These are phyloP conservation scores for Alexandromys fortis DNA, from an alignment of 2,113 vertebrate species.

Conservation along the genomic window DNA sequence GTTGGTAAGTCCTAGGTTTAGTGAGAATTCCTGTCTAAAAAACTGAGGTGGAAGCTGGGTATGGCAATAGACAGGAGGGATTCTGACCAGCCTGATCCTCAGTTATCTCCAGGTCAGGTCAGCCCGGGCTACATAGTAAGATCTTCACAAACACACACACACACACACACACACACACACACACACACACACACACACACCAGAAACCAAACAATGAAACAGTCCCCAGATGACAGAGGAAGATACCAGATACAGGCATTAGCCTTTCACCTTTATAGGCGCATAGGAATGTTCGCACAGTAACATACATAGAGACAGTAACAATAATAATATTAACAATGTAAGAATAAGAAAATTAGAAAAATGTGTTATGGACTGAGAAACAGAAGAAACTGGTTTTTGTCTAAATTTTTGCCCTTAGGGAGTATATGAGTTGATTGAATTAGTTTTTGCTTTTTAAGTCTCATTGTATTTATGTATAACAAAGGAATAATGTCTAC, in stretches of 20 bases:
- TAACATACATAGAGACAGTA: neutral
- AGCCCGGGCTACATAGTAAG: neutral
- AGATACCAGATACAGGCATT: too few species aligned
- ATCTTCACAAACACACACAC: neutral
- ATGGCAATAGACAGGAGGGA: too few species aligned
- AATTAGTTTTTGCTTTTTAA: neutral
- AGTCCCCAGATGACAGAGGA: neutral
- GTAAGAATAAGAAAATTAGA: neutral
- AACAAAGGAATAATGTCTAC: neutral
- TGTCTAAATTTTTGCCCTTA: neutral
- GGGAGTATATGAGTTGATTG: neutral
- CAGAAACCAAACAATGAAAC: neutral
- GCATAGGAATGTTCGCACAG: neutral
- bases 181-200: neutral
- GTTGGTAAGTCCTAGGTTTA: neutral
- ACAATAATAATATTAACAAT: neutral
- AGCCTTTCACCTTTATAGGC: neutral
- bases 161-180: neutral
- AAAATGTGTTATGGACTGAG: neutral
- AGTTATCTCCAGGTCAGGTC: neutral
- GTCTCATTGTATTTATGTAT: neutral
- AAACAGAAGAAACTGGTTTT: neutral
- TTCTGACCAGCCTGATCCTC: neutral
- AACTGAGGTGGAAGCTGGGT: too few species aligned
- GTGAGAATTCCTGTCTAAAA: neutral